Evolutionary conservation across 53 echinoderm and acorn worm genomes (phyloP).

Genomic region (Echinometra lucunter): DNA sequence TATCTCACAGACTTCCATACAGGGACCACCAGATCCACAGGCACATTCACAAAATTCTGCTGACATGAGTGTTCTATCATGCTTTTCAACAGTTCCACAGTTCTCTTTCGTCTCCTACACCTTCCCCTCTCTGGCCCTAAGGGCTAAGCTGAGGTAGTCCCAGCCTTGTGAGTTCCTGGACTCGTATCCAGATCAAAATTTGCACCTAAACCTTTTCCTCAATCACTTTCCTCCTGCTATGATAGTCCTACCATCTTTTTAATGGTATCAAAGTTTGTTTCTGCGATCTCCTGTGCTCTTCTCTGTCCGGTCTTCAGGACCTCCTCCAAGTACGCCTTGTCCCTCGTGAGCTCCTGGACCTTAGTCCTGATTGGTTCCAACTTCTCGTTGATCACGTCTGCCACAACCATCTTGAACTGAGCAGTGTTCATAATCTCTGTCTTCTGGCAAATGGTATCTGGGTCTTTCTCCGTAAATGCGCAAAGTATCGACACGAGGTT

Average conservation of each 20-base stretch:
- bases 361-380: slow-evolving; percentile 83
- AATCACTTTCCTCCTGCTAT: background rate
- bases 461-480: slow-evolving; percentile 72
- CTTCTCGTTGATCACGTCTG: slow-evolving; percentile 80
- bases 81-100: too few relatives aligned
- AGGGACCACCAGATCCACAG: too few relatives aligned
- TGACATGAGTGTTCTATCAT: background rate
- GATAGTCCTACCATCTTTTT: slow-evolving; percentile 85
- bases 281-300: slow-evolving; percentile 81
- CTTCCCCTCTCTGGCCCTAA: background rate
- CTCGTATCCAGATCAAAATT: background rate
- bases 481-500: slow-evolving; percentile 89
- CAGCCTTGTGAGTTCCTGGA: background rate
- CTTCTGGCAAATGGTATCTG: slow-evolving; percentile 73
- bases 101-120: background rate
- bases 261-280: slow-evolving; percentile 80
- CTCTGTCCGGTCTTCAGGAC: slow-evolving; percentile 77
- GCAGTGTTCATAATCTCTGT: slow-evolving; percentile 78
- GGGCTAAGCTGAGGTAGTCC: background rate
- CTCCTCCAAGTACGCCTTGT: slow-evolving; percentile 72
- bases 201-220: background rate
- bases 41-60: background rate
- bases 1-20: too few relatives aligned
- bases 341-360: slow-evolving; percentile 68
- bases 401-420: slow-evolving; percentile 88